Percentiles rank a stretch among this genome's conserved stretches.
These are phyloP conservation scores for Coregonus ussuriensis DNA, from an alignment of 2,797 vertebrate species.

Conservation along the genomic window DNA sequence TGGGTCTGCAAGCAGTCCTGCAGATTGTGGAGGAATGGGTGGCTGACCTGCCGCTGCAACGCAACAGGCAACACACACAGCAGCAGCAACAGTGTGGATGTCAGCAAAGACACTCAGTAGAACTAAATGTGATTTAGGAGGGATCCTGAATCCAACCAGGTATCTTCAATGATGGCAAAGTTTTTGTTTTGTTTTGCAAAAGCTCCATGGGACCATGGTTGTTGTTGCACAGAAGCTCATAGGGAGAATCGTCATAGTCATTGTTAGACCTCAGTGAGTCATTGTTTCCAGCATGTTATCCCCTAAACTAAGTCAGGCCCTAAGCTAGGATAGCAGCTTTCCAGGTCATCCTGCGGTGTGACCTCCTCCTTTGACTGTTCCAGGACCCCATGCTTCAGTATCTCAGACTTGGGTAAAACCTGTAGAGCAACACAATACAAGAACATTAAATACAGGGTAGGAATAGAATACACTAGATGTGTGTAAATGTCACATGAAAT, in stretches of 20 bases:
- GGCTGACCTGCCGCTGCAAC: slow-evolving; percentile 84
- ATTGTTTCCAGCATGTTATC: not conserved
- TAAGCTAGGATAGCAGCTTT: slow-evolving; percentile 5
- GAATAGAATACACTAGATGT: not conserved
- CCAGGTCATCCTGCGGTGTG: not conserved
- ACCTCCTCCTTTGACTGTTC: slow-evolving; percentile 90
- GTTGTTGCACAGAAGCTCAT: not conserved
- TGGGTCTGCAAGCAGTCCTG: slow-evolving; percentile 92
- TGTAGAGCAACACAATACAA: slow-evolving; percentile 44
- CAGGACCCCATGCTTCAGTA: slow-evolving; percentile 77
- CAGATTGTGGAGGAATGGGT: slow-evolving; percentile 87
- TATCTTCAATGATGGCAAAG: too few species aligned
- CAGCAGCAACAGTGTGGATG: not conserved
- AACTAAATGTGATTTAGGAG: too few species aligned
- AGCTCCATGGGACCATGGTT: too few species aligned
- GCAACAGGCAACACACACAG: slow-evolving; percentile 54
- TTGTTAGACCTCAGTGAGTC: not conserved
- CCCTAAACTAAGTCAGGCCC: not conserved
- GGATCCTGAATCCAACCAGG: too few species aligned
- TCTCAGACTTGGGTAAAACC: slow-evolving; percentile 84
- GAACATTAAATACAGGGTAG: not conserved
- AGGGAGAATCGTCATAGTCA: not conserved
- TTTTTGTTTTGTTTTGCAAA: too few species aligned
- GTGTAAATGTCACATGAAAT: not conserved
- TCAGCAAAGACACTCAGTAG: not conserved